Evolutionary conservation across 2,888 invertebrate species (phyloP), one percentile per base, ranked within the genome.

Genomic region (Patella pellucida): DNA sequence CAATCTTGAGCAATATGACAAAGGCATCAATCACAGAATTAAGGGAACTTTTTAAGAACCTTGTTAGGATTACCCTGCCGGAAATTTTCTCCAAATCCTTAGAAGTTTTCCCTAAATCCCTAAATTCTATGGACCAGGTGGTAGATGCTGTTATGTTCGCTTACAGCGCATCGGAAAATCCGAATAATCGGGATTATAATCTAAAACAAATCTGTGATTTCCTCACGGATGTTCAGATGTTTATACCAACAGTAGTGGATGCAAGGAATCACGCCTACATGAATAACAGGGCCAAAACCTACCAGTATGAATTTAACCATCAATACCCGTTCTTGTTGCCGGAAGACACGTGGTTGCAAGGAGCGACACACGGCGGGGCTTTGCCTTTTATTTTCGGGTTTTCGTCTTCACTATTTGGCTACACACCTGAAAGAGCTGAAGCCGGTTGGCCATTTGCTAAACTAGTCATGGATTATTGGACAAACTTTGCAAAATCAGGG

Each of bases 31-130:
- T 23, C 2, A 23, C 62, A 12, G 23, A 23, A 23, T 62, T 62
- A 11, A 19, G 19, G 23, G 62, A 62, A 62, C 19, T 62, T 23
- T 62, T 62, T 62, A 62, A 23, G 23, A 23, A 19, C 19, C 23
- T 62, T 62, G 19, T 62, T 19, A 62, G 23, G 23, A 11, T 3
- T 19, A 19, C 19, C 2, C 19, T 62, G 3, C 62, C 78, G 23
- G 74, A 52, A 27, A 74, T 76, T 69, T 78, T 76, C 51, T 76
- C 52, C 52, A 62, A 52, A 5, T 41, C 41, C 4, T 12, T 3
- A 2, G 19, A 23, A 19, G 23, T 62, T 11, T 11, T 23, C 19
- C 62, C 62, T 0, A 23, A 23, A 12, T 19, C 62, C 23, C 19
- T 23, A 62, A 23, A 62, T 23, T n/a, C 62, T 62, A 19, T 23